phyloP scores from a whole-genome alignment of 2,797 vertebrate species.

The Poliocrania exsul region DNA sequence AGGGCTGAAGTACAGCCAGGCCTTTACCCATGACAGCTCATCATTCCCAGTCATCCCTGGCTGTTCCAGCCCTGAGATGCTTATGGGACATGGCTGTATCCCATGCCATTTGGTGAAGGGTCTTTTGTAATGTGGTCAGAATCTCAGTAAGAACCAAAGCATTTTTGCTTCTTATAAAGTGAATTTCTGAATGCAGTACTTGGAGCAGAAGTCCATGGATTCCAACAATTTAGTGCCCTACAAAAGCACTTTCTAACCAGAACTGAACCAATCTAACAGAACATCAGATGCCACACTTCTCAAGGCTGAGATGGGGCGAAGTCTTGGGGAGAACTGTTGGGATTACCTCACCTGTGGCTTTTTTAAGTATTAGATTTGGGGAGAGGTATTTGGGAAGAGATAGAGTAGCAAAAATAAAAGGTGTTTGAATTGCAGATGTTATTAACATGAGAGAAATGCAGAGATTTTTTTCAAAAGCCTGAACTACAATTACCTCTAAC shows the following conservation, averaged over 20 bases:
- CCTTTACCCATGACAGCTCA: not conserved
- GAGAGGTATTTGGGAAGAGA: not conserved
- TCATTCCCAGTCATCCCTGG: not conserved
- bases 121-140: not conserved
- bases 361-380: not conserved
- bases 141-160: not conserved
- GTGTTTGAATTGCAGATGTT: not conserved
- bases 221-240: not conserved
- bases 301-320: not conserved
- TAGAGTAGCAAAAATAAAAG: not conserved
- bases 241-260: not conserved
- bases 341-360: not conserved
- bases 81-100: not conserved
- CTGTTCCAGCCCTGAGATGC: not conserved
- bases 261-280: not conserved
- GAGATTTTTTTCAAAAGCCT: not conserved
- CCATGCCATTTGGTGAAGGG: not conserved
- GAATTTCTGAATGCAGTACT: not conserved
- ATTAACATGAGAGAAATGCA: not conserved
- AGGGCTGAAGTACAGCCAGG: not conserved
- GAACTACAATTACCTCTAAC: not conserved
- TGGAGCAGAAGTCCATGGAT: not conserved
- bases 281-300: fast-evolving
- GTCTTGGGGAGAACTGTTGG: not conserved
- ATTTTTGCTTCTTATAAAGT: not conserved